Evolutionary conservation across 1,140 invertebrate species (phyloP), one percentile per base, ranked within the genome.

Genomic region (Trypoxylus dichotomus): DNA sequence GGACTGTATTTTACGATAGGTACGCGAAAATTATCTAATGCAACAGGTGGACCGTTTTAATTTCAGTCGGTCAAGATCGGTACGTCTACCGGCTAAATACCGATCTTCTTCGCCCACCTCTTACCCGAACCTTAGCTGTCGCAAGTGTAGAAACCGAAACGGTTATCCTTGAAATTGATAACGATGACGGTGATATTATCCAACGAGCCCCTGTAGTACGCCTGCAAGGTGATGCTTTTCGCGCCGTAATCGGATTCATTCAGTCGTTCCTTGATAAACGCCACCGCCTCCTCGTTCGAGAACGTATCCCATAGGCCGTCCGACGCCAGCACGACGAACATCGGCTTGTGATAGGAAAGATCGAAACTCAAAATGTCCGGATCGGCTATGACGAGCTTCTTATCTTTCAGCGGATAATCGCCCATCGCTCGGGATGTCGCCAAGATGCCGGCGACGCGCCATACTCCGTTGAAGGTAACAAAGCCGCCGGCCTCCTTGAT

Each of bases 301-400:
- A 98, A 97, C 32, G 94, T 96, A 87, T 98, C 97, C 97, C 97
- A 98, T 8, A 99, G 89, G 11, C 97, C 97, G 90, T 98, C 97
- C 2, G 96, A 95, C 11, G 97, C 97, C 25, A 98, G 87, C 77
- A 99, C 92, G 77, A 98, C 87, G 87, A 98, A 98, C 87, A 92
- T 90, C 1, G 97, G 96, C 84, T 92, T 93, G 82, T 95, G 93
- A 86, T 95, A 93, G 60, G 89, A 89, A 63, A 97, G 85, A 86
- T 98, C 94, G 86, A 98, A 98, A n/a, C 95, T 96, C 77, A 97
- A 88, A 82, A 99, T 96, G 85, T 99, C 97, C 25, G 97, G 97
- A 85, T 97, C 95, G 1, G 97, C 96, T 80, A 97, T 98, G 10
- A 99, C 93, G 81, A 97, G 91, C 84, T 95, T 96, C 84, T 94